Evolutionary conservation across 1,140 invertebrate genomes (phyloP), one percentile per base, ranked within the genome.

Genomic region (Mactra quadrangularis): DNA sequence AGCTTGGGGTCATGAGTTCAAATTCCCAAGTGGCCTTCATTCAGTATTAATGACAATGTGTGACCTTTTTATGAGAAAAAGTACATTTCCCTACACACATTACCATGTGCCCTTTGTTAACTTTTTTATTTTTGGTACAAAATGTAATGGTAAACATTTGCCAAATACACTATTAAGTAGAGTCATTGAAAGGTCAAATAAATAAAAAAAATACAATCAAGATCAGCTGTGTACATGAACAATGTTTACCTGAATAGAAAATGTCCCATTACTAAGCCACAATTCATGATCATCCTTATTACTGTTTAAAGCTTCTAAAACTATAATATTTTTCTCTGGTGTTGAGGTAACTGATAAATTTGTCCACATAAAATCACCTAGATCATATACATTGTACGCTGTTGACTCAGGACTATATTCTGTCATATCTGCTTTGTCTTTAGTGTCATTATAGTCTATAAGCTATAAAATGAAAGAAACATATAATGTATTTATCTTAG

Each of bases 371-470:
- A 90, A 88, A 0, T 77, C 68, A 4, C 9, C 70, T 15, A 91
- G 89, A 31, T 88, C 74, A 27, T 82, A 85, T 9, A 89, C 77
- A 11, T 71, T 87, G 84, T 85, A 87, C 0, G 62, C 38, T 15
- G 86, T 82, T 0, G 33, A 52, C 6, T 83, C 70, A 15, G 38
- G 9, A 35, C 68, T 50, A 55, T 74, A 86, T 19, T 62, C 0
- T 0, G 31, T 64, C 33, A 89, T 75, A 64, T 87, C 83, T 15
- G 90, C 87, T n/a, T 60, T 52, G 71, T 91, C 89, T 57, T 83
- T 13, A 1, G 83, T 86, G 75, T 91, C 90, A 85, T 90, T 87
- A 70, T 90, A 91, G 60, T 91, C 89, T 17, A 88, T 79, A 41
- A 91, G 55, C 90, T 91, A 83, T 11, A 57, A 83, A 68, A 72